phyloP scores from a whole-genome alignment of 1,140 invertebrate genomes.

The Psix sp. region DNA sequence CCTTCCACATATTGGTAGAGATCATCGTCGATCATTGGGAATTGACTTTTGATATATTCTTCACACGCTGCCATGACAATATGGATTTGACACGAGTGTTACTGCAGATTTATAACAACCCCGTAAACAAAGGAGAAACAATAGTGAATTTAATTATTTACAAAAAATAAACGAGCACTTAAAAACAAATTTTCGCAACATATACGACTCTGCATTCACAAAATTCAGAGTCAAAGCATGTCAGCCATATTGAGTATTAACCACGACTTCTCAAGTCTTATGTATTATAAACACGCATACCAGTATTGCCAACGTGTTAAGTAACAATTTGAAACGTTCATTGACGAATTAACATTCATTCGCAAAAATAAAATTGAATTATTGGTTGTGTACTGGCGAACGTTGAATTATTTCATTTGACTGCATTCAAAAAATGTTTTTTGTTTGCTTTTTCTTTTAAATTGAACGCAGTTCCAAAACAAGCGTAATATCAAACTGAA shows the following conservation, averaged over 20 bases:
- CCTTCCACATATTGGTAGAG: conserved; percentile 92
- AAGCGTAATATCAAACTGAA: no score
- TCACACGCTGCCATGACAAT: conserved; percentile 83
- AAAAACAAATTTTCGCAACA: conserved; percentile 7
- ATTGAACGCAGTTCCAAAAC: no score
- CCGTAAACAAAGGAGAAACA: conserved; percentile 5
- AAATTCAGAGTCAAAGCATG: conserved; percentile 24
- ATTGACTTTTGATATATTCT: conserved; percentile 86
- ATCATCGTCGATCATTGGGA: conserved; percentile 92
- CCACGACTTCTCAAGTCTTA: conserved; percentile 10
- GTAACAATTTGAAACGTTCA: neutral
- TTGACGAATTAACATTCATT: neutral
- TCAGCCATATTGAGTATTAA: conserved; percentile 63
- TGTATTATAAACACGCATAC: neutral
- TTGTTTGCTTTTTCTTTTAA: no score
- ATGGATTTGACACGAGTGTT: conserved; percentile 17
- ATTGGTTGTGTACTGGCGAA: conserved; percentile 43
- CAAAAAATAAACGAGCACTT: conserved; percentile 59
- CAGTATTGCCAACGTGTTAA: conserved; percentile 1
- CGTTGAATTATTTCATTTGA: no score
- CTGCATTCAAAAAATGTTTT: no score
- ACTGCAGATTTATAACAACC: conserved; percentile 24
- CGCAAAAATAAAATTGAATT: conserved; percentile 7
- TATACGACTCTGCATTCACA: conserved; percentile 1
- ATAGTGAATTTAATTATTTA: conserved; percentile 40